A percentile compares a stretch with the other conserved stretches of the same genome.
phyloP scores from a whole-genome alignment of 2,113 vertebrate species.

The Upupa epops region DNA sequence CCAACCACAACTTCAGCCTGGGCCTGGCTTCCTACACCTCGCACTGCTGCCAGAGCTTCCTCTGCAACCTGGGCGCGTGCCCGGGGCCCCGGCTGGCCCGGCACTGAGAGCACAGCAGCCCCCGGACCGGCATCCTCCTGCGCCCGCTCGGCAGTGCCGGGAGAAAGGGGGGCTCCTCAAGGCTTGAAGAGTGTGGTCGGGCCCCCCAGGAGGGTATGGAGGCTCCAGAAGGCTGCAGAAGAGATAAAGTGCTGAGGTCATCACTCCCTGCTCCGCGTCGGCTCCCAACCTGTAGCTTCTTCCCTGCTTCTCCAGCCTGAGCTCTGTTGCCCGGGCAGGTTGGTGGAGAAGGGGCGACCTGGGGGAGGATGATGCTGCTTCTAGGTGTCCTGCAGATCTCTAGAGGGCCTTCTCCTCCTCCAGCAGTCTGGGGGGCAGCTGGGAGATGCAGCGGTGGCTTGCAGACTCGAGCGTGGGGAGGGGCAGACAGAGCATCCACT shows the following conservation, averaged over 20 bases:
- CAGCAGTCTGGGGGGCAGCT: neutral
- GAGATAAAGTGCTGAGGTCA: neutral
- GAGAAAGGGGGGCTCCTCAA: neutral
- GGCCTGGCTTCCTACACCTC: slow-evolving; percentile 52
- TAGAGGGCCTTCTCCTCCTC: neutral
- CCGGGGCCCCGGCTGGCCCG: slow-evolving; percentile 23
- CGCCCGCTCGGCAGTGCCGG: neutral
- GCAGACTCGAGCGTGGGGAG: neutral
- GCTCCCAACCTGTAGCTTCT: neutral
- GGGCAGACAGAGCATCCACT: neutral
- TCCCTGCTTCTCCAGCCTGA: neutral
- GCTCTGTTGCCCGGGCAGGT: neutral
- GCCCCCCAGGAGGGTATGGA: neutral
- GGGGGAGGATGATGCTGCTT: neutral
- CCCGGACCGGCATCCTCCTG: neutral
- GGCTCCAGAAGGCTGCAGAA: rapidly evolving
- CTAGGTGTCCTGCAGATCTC: neutral
- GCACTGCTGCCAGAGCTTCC: slow-evolving; percentile 39
- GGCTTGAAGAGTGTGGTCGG: neutral
- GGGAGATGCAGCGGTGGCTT: neutral
- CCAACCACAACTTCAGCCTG: slow-evolving; percentile 30
- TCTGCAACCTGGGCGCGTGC: slow-evolving; percentile 38
- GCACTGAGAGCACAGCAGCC: neutral
- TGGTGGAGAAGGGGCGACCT: neutral
- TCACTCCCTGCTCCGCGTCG: neutral